Percentiles rank a stretch among this genome's conserved stretches.
phyloP scores from a whole-genome alignment of 2,113 vertebrate species.

The Protobothrops flavoviridis region DNA sequence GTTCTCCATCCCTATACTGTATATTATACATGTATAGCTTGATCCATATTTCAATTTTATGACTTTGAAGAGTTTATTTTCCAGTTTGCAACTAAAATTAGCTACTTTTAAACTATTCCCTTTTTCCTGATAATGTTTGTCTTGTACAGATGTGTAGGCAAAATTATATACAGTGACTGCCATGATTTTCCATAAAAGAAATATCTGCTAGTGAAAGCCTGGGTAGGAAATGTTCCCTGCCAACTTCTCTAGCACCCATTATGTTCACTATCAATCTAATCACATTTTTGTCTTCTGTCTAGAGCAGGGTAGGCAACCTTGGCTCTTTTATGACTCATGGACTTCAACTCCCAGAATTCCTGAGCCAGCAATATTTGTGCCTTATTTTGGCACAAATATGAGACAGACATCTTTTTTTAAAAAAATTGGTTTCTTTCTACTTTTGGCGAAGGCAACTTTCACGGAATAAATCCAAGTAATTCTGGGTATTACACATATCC shows the following conservation, averaged over 20 bases:
- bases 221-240: too few relatives aligned
- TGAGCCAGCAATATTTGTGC: neutral
- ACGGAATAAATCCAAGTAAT: slow-evolving; percentile 17
- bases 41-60: neutral
- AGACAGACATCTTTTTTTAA: slow-evolving; percentile 27
- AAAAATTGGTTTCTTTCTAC: slow-evolving; percentile 12
- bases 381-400: slow-evolving; percentile 58
- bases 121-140: neutral
- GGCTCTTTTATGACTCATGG: too few relatives aligned
- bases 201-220: slow-evolving; percentile 2
- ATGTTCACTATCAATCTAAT: slow-evolving; percentile 6
- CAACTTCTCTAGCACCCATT: too few relatives aligned
- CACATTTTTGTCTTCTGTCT: too few relatives aligned
- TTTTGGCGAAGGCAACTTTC: slow-evolving; percentile 54
- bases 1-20: neutral
- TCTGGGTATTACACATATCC: slow-evolving; percentile 42
- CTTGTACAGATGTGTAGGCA: neutral
- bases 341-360: too few relatives aligned
- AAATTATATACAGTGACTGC: neutral
- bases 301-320: too few relatives aligned
- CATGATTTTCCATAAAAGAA: slow-evolving; percentile 9
- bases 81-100: neutral
- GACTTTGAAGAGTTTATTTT: slow-evolving; percentile 13
- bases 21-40: neutral
- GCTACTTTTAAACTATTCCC: neutral